Conservation (phyloP, 1,140 invertebrate species). For the Bombus balteatus region DNA sequence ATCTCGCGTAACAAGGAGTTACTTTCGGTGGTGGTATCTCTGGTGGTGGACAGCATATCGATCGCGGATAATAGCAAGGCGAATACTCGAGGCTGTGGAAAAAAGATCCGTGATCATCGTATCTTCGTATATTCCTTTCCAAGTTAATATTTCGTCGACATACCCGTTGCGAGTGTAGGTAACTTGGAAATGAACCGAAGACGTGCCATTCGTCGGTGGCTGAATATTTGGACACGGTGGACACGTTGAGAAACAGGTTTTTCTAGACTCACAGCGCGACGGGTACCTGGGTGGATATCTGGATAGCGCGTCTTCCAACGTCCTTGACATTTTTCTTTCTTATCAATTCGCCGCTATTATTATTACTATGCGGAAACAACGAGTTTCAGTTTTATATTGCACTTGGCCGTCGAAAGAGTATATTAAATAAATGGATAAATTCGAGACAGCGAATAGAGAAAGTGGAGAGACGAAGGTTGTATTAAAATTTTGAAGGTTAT, state of each 20-base stretch:
- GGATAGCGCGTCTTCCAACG: slow-evolving; percentile 7
- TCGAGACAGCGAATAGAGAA: no score
- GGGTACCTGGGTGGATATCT: slow-evolving; percentile 44
- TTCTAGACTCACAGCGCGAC: slow-evolving; percentile 44
- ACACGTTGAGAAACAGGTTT: slow-evolving; percentile 4
- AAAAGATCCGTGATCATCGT: not conserved
- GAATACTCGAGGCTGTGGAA: slow-evolving; percentile 65
- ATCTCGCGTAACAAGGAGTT: slow-evolving; percentile 57
- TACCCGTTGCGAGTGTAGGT: slow-evolving; percentile 68
- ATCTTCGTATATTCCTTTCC: not conserved
- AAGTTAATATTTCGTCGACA: slow-evolving; percentile 11
- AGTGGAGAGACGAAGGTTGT: not conserved
- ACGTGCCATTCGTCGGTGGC: slow-evolving; percentile 40
- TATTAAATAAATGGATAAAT: no score
- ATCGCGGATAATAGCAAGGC: slow-evolving; percentile 62
- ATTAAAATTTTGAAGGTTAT: not conserved
- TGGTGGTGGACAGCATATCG: slow-evolving; percentile 44
- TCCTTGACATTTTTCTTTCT: slow-evolving; percentile 26
- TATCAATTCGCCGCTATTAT: no score
- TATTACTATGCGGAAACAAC: not conserved
- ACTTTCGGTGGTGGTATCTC: not conserved
- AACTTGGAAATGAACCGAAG: slow-evolving; percentile 62
- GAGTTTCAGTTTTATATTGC: not conserved
- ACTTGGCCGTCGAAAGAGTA: no score
- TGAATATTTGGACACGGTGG: slow-evolving; percentile 49